Conservation (phyloP, 2,797 vertebrate species). For the Siniperca undulata region DNA sequence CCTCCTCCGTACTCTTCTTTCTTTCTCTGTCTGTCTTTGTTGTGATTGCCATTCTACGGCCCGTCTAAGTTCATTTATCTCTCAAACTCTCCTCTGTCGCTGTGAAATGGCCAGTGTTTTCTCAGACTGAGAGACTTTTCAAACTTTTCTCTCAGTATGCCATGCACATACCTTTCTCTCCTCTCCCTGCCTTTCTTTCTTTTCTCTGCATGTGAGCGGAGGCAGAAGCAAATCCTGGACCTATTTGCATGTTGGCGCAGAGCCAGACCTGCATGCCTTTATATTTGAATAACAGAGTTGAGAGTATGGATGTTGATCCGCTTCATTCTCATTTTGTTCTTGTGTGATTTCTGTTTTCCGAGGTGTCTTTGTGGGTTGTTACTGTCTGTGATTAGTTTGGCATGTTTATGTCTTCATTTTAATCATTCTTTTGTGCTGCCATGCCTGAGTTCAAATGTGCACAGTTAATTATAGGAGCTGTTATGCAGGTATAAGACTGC, state of each 20-base stretch:
- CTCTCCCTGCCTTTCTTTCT: slow-evolving; percentile 41
- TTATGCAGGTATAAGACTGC: slow-evolving; percentile 23
- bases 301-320: slow-evolving; percentile 1
- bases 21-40: slow-evolving; percentile 46
- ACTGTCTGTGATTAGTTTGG: slow-evolving; percentile 11
- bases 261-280: slow-evolving; percentile 50
- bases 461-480: slow-evolving; percentile 26
- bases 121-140: slow-evolving; percentile 71
- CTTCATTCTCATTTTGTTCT: slow-evolving; percentile 17
- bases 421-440: slow-evolving; percentile 8
- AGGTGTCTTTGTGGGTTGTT: not conserved
- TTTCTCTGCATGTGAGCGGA: slow-evolving; percentile 44
- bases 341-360: slow-evolving; percentile 19
- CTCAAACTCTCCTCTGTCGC: slow-evolving; percentile 44
- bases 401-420: slow-evolving; percentile 4
- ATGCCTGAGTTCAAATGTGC: not conserved
- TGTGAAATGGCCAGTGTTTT: slow-evolving; percentile 69
- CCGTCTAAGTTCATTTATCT: slow-evolving; percentile 68
- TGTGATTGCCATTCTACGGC: slow-evolving; percentile 51
- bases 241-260: slow-evolving; percentile 63
- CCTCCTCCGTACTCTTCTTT: slow-evolving; percentile 31
- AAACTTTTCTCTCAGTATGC: slow-evolving; percentile 79
- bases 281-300: slow-evolving; percentile 21
- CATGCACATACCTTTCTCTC: slow-evolving; percentile 55
- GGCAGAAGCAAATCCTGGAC: slow-evolving; percentile 40